These are phyloP conservation scores for Morpho achilles DNA, from an alignment of 2,888 invertebrate species.

Conservation along the genomic window DNA sequence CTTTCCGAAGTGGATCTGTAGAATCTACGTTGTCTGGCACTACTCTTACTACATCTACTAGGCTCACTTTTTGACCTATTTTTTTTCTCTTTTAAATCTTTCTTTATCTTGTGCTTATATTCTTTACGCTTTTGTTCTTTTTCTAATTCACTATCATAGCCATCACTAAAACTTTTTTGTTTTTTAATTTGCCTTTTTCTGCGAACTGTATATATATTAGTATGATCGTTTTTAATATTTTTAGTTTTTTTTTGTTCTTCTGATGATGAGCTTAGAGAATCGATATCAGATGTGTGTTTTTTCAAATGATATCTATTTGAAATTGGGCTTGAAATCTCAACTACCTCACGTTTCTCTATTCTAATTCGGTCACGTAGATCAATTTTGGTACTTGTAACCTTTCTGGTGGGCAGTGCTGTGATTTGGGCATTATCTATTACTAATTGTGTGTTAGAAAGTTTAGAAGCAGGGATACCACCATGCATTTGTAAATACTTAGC, in stretches of 20 bases:
- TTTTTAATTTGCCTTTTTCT: constrained; percentile 53
- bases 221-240: constrained; percentile 45
- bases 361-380: constrained; percentile 70
- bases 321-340: constrained; percentile 67
- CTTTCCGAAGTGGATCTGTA: constrained; percentile 56
- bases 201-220: constrained; percentile 52
- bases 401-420: constrained; percentile 62
- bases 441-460: constrained; percentile 76
- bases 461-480: constrained; percentile 90
- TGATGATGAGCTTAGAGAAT: constrained; percentile 70
- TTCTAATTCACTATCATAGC: constrained; percentile 67
- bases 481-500: constrained; percentile 96
- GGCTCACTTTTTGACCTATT: constrained; percentile 73
- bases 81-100: constrained; percentile 45
- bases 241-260: constrained; percentile 53
- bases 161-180: constrained; percentile 75
- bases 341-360: constrained; percentile 73
- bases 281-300: constrained; percentile 46
- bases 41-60: constrained; percentile 52
- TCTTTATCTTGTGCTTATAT: constrained; percentile 45
- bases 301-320: constrained; percentile 45
- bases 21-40: constrained; percentile 46
- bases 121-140: constrained; percentile 41
- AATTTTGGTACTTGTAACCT: constrained; percentile 75
- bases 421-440: constrained; percentile 67